Evolutionary conservation across 2,113 vertebrate species (phyloP), one percentile per base, ranked within the genome.

Genomic region (Danionella cerebrum): DNA sequence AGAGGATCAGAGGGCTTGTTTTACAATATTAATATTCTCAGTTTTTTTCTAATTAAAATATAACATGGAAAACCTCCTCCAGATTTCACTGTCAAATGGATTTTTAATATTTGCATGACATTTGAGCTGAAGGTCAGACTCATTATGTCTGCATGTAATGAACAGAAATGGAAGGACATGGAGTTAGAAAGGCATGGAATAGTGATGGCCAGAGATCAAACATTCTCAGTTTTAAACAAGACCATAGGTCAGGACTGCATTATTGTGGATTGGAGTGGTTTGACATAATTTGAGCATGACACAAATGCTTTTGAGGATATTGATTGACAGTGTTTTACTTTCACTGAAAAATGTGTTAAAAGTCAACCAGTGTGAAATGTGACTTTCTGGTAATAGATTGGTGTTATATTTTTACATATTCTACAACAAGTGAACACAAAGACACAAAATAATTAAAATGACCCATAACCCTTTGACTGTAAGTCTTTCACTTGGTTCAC

Each of bases 91-190:
- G 54, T 53, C 48, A 62, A 50, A 33, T 66, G 12, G 39, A 54
- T 69, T 39, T 70, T 67, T 55, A 48, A 62, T 54, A 48, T 18
- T 24, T 58, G 53, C 47, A 21, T 67, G 72, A 62, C 67, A 74
- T 70, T 74, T 74, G 35, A 66, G 31, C 44, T 39, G 70, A 71
- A 66, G 54, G 62, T 52, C 59, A 55, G 3, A 3, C 38, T 73
- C 36, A 50, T 70, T 52, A 70, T 62, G 39, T 16, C 29, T 14
- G 22, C 5, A 1, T 53, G 47, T 54, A 57, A 51, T 45, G 55
- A 66, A 67, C 31, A 66, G 31, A 35, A 33, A 41, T 38, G 24
- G 12, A 18, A 50, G 24, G 21, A 55, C 4, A 29, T 44, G 7
- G 31, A 29, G 12, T 18, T 13, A 24, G 38, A 16, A 29, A 35